Base-by-base conservation (phyloP, 2,113 vertebrate species). In the Gracilinanus agilis region DNA sequence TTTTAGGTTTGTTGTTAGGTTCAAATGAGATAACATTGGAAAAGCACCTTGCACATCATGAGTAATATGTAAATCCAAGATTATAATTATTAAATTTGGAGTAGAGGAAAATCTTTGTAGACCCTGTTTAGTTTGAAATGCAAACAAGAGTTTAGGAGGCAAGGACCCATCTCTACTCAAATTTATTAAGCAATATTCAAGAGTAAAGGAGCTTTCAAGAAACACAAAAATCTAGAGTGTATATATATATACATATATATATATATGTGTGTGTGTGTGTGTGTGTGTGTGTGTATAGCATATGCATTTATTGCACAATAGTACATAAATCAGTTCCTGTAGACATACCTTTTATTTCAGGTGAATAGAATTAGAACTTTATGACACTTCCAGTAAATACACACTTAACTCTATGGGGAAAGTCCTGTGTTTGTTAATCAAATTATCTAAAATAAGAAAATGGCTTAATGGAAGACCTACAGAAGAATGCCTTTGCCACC, bases 151-250 rank as follows among this genome's bases (percentile, higher is more conserved):
- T 92, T 95, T 96, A 94, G 40, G 7, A 44, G 83, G 94, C 93
- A 96, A 94, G 94, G 10, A 29, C 55, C 91, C 92, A 67, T 93
- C 56, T 58, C 9, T 27, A 97, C 95, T 97, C 94, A 94, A 93
- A 97, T 96, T 97, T 96, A 97, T 97, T 97, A 97, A 96, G 92
- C 90, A 96, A 96, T 96, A 96, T 96, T 96, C 96, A 97, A 97
- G 96, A 95, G 95, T 89, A 90, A 95, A 94, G 95, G 75, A 97
- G 75, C 90, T 95, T 96, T 91, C 44, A 94, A 83, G 55, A 97
- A 93, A 96, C 91, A 95, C 34, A 90, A 95, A 91, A 93, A 94
- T 97, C 92, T 88, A 96, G 89, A 34, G 56, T 96, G 93, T 92
- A 96, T 93, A 49, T 49, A 49, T 49, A 49, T 49, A 49, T 49